Evolutionary conservation across 92 coral and sea anemone genomes (phyloP).

Genomic region (Parazoanthus darwini): DNA sequence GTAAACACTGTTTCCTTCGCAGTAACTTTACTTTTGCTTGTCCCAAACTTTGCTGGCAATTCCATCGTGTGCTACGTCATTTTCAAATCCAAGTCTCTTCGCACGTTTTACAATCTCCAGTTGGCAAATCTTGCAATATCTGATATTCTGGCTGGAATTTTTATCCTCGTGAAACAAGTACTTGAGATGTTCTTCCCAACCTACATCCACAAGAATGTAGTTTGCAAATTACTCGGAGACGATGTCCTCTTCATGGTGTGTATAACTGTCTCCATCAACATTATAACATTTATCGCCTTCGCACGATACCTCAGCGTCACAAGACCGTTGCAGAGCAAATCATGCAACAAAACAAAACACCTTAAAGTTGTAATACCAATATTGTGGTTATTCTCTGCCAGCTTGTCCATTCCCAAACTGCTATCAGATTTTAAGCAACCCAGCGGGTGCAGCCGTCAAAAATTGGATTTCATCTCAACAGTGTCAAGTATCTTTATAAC

Average conservation of each 20-base stretch:
- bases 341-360: background rate
- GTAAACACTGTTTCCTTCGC: background rate
- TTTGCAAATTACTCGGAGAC: background rate
- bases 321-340: background rate
- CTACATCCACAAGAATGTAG: background rate
- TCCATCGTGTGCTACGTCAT: constrained; percentile 18
- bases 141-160: constrained; percentile 6
- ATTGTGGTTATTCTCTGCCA: background rate
- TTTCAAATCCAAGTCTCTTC: constrained; percentile 12
- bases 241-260: constrained; percentile 10
- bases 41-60: constrained; percentile 10
- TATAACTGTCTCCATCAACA: background rate
- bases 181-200: background rate
- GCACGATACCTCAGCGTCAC: background rate
- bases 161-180: background rate
- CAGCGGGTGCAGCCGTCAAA: background rate
- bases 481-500: background rate
- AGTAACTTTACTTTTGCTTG: background rate
- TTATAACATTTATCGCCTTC: constrained; percentile 1
- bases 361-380: constrained; percentile 12
- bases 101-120: constrained; percentile 20
- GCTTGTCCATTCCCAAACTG: background rate
- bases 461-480: background rate
- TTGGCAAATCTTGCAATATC: constrained; percentile 15
- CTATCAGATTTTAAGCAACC: background rate